Conservation (phyloP, 2,888 invertebrate genomes). For the Stenurella melanura region DNA sequence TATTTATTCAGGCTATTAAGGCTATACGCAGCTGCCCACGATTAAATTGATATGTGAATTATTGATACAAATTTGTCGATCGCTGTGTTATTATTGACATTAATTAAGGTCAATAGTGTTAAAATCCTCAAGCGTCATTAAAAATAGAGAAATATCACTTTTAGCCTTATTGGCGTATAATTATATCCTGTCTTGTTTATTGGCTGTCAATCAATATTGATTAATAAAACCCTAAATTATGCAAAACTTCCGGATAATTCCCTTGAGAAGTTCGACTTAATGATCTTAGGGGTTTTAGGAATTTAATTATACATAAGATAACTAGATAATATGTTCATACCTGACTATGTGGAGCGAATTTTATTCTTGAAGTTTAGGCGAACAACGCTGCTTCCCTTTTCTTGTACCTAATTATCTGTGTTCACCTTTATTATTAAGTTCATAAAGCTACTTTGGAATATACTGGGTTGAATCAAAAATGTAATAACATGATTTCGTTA, state of each 20-base stretch:
- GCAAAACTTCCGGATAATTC: slow-evolving; percentile 31
- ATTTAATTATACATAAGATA: slow-evolving; percentile 34
- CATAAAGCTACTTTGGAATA: not conserved
- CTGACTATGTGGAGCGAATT: not conserved
- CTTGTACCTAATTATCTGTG: slow-evolving; percentile 1
- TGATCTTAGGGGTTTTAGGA: slow-evolving; percentile 20
- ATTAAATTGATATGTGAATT: not conserved
- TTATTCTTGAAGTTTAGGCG: not conserved
- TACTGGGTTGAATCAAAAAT: too few relatives aligned
- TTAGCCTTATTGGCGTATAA: not conserved
- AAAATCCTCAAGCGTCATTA: not conserved
- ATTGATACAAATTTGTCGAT: not conserved
- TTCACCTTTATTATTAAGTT: slow-evolving; percentile 21
- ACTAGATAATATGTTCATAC: slow-evolving; percentile 30
- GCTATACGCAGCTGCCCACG: not conserved
- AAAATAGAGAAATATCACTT: slow-evolving; percentile 9
- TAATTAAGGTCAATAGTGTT: not conserved
- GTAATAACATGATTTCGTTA: too few relatives aligned
- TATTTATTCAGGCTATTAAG: too few relatives aligned
- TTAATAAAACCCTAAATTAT: slow-evolving; percentile 35
- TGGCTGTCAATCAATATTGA: slow-evolving; percentile 37
- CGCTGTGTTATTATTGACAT: not conserved
- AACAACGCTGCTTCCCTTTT: slow-evolving; percentile 6
- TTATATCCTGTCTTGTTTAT: slow-evolving; percentile 25
- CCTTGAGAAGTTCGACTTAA: slow-evolving; percentile 23